Conservation (phyloP, 1,140 invertebrate genomes). For the Hypsibius dujardini region DNA sequence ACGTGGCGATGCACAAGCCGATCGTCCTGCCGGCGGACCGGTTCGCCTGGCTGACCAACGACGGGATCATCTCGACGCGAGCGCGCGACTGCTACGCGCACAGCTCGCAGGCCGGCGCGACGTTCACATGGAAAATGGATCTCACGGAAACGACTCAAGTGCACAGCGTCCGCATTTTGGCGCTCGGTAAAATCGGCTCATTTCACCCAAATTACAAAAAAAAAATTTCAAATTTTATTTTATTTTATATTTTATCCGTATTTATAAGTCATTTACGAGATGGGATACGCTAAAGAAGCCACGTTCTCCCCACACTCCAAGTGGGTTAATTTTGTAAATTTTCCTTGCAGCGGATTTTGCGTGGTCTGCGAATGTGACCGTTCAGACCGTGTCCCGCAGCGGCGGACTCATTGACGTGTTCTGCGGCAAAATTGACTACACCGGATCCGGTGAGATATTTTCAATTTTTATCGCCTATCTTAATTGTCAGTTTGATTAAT, state of each 20-base stretch:
- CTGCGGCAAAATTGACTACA: constrained; percentile 4
- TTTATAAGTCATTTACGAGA: no score
- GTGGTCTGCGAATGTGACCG: constrained; percentile 9
- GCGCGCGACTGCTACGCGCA: constrained; percentile 10
- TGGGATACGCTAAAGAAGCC: no score
- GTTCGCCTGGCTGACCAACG: not conserved
- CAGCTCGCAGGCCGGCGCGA: not conserved
- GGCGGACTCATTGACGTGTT: not conserved
- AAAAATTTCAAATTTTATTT: no score
- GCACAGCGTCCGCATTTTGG: constrained; percentile 4
- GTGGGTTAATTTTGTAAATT: not conserved
- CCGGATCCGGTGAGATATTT: not conserved
- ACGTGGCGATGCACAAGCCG: constrained; percentile 15
- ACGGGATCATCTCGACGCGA: constrained; percentile 9
- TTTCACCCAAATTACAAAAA: no score
- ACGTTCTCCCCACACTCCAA: not conserved
- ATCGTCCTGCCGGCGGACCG: not conserved
- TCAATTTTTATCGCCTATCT: no score
- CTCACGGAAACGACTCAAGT: not conserved
- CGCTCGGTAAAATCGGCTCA: not conserved
- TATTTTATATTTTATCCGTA: no score
- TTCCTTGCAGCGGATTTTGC: constrained; percentile 5
- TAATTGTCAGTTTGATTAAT: no score
- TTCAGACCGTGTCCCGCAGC: not conserved
- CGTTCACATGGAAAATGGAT: constrained; percentile 1